Evolutionary conservation across 2,797 vertebrate species (phyloP).

Genomic region (Lagodon rhomboides): DNA sequence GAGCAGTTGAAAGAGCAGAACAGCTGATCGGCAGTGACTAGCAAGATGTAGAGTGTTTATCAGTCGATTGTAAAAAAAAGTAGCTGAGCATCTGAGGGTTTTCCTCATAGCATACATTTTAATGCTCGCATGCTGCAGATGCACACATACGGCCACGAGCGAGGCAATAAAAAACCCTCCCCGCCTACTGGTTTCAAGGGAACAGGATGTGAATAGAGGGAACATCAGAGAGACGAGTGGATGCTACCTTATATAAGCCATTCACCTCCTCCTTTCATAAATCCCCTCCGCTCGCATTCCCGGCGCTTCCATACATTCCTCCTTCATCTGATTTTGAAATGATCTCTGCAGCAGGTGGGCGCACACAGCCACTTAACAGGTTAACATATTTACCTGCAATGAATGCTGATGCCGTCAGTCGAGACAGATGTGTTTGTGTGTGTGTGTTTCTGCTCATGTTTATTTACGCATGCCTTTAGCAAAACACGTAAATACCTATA

Average conservation of each 20-base stretch:
- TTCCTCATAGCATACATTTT: constrained; percentile 35
- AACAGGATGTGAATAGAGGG: constrained; percentile 45
- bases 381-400: constrained; percentile 65
- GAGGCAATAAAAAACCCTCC: constrained; percentile 49
- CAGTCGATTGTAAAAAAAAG: constrained; percentile 25
- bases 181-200: constrained; percentile 45
- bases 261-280: constrained; percentile 62
- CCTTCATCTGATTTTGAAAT: constrained; percentile 61
- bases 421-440: constrained; percentile 26
- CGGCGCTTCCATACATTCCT: constrained; percentile 53
- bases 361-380: constrained; percentile 63
- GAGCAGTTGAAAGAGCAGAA: constrained; percentile 8
- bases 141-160: constrained; percentile 40
- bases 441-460: constrained; percentile 43
- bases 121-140: constrained; percentile 22
- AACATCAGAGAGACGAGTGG: constrained; percentile 46
- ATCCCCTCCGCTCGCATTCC: constrained; percentile 42
- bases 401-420: constrained; percentile 63
- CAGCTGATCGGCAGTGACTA: constrained; percentile 26
- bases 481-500: constrained; percentile 48
- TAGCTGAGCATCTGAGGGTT: not conserved
- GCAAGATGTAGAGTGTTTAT: constrained; percentile 5
- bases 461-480: constrained; percentile 58
- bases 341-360: constrained; percentile 63
- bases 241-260: constrained; percentile 50